Base-by-base conservation (phyloP, 2,888 invertebrate species). In the Athrips mouffetella region DNA sequence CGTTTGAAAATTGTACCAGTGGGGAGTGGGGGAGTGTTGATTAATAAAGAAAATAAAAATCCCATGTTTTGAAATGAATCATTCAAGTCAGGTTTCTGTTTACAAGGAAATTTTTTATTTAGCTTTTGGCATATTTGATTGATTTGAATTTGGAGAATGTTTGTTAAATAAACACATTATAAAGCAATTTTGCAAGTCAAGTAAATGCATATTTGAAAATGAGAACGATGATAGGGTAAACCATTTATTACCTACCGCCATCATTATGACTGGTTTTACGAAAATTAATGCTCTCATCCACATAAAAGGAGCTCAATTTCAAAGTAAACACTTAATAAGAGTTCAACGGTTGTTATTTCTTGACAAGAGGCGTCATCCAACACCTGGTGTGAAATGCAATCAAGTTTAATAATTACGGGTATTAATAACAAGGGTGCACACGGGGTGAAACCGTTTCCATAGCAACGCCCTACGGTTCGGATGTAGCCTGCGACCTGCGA, bases 351-450 rank as follows among this genome's bases (percentile, higher is more conserved):
- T 55, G 62, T 63, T 66, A 61, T 70, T 67, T 62, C 71, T 76
- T 76, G 80, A 78, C 80, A 76, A 80, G 72, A 78, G 80, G 70
- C 68, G 69, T 72, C 81, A 84, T 80, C 84, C 65, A 80, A 76
- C 87, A 88, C 87, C 87, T 88, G 87, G 86, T 78, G 86, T 78
- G 87, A 84, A 87, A 84, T 83, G 85, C 87, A 88, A 88, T 88
- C 86, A 87, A 83, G 85, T 84, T 87, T 87, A 87, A 87, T 88
- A 86, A 88, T 87, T 87, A 78, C 77, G 74, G 80, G 86, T 86
- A 88, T 88, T 88, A 87, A 87, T 88, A 86, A 86, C 86, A 81
- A 86, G 87, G 88, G 88, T 84, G 84, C 81, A 81, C 73, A 74
- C 67, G 69, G 84, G 82, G 79, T 69, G 67, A 71, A 73, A 60